Base-by-base conservation (phyloP, 2,888 invertebrate genomes). In the Stenotaenia linearis region DNA sequence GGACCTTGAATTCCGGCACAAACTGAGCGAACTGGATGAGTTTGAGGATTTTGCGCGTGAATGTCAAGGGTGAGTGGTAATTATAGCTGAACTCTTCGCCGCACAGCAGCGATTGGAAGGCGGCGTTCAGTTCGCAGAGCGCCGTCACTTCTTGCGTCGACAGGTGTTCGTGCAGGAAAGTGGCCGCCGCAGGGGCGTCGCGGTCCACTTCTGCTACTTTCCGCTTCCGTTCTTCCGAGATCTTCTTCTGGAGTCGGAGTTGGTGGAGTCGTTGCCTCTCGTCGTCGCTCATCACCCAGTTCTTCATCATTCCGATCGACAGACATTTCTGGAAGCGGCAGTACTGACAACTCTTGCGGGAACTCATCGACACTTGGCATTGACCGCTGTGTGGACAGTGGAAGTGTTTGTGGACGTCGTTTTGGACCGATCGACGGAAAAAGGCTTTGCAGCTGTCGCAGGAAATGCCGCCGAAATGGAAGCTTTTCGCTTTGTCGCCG, bases 381-480 rank as follows among this genome's bases (percentile, higher is more conserved):
- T 82, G 82, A 35, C 83, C 83, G 9, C 84, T 84, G 80, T 85
- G 84, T 2, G 85, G 83, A 78, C 86, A 86, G 18, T 83, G 83
- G 82, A 86, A 86, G 61, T 83, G 83, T 61, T 82, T 83, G 83
- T 84, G 85, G 7, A 84, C 85, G 56, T 86, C 85, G 80, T 85
- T 85, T 81, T 86, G 86, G 21, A 86, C 86, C n/a, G 85, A 84
- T 12, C 86, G 83, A 10, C 86, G 83, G 82, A 86, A 86, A 82
- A 86, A 86, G 6, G 86, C 86, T 81, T 86, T 86, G 82, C 86
- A 86, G 75, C 84, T 84, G 83, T 86, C 86, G 81, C 86, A 86
- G 7, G 85, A 85, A 21, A 86, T 83, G 18, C 86, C 86, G 30
- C 86, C 86, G 80, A 86, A 86, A 81, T 86, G 86, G 82, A 84